Percentiles rank a stretch among this genome's conserved stretches.
phyloP scores from a whole-genome alignment of 2,888 invertebrate species.

The Helleia helle region DNA sequence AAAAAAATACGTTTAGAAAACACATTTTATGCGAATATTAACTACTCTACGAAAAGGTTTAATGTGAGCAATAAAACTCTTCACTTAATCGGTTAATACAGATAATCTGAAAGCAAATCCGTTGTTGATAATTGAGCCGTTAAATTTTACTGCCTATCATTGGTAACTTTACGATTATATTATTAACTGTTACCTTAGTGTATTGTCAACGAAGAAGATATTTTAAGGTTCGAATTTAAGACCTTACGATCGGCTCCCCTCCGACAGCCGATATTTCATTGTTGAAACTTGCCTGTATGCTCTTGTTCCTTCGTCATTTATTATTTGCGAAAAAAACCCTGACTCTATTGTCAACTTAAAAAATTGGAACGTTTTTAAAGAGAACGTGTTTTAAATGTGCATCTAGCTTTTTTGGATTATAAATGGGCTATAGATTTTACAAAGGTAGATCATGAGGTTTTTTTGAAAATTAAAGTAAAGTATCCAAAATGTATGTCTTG shows the following conservation, averaged over 20 bases:
- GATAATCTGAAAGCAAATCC: conserved; percentile 1
- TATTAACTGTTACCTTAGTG: conserved; percentile 19
- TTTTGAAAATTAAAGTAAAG: too few species aligned
- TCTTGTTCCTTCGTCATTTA: conserved; percentile 39
- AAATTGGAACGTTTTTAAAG: conserved; percentile 31
- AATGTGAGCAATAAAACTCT: not conserved
- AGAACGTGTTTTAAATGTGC: conserved; percentile 32
- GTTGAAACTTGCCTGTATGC: conserved; percentile 33
- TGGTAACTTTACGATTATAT: conserved; percentile 25
- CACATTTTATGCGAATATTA: too few species aligned
- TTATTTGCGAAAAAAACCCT: conserved; percentile 43
- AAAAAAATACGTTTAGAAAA: too few species aligned
- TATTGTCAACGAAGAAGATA: conserved; percentile 14
- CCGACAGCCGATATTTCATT: conserved; percentile 32
- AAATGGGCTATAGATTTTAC: not conserved
- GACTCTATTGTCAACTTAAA: conserved; percentile 36
- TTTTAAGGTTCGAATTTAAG: conserved; percentile 20
- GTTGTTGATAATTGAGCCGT: conserved; percentile 32
- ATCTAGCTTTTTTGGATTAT: conserved; percentile 26
- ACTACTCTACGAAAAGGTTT: not conserved
- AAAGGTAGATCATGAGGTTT: not conserved
- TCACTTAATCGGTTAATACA: not conserved
- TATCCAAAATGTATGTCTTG: too few species aligned
- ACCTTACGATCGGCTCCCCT: conserved; percentile 28
- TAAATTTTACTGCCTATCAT: conserved; percentile 28